phyloP scores from a whole-genome alignment of 2,797 vertebrate species.

The Enteromius treurensis region DNA sequence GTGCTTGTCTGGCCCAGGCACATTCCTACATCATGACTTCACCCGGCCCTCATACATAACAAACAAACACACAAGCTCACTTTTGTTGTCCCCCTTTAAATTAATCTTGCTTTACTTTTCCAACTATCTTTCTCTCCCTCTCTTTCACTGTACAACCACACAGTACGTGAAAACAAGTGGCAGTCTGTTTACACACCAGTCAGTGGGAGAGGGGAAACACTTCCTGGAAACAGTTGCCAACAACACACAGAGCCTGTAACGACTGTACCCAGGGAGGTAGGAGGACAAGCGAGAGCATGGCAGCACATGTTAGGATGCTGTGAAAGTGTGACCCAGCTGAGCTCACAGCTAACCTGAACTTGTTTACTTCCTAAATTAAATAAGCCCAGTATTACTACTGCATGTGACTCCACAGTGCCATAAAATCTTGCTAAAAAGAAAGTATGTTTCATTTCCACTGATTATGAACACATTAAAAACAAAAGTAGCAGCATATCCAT shows the following conservation, averaged over 20 bases:
- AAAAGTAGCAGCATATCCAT: not conserved
- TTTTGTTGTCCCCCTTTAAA: constrained; percentile 19
- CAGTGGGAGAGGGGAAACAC: constrained; percentile 76
- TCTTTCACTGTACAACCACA: constrained; percentile 41
- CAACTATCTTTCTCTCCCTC: constrained; percentile 25
- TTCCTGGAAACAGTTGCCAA: constrained; percentile 83
- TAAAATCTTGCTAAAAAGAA: not conserved
- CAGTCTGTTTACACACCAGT: constrained; percentile 74
- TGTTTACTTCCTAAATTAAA: not conserved
- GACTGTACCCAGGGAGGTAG: constrained; percentile 40
- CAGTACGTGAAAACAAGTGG: constrained; percentile 78
- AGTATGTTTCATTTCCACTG: not conserved
- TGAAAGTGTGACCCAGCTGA: not conserved
- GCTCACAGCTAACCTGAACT: constrained; percentile 10
- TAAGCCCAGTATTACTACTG: not conserved
- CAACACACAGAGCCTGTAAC: constrained; percentile 67
- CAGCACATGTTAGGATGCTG: not conserved
- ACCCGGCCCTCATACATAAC: constrained; percentile 59
- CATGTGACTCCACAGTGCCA: not conserved
- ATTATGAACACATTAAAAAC: not conserved
- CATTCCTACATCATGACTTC: constrained; percentile 82
- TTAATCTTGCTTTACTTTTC: constrained; percentile 30
- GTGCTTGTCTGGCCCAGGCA: constrained; percentile 77
- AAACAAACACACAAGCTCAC: constrained; percentile 55
- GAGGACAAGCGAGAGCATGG: constrained; percentile 24